Evolutionary conservation across 2,797 vertebrate genomes (phyloP).

Genomic region (Scleropages formosus): DNA sequence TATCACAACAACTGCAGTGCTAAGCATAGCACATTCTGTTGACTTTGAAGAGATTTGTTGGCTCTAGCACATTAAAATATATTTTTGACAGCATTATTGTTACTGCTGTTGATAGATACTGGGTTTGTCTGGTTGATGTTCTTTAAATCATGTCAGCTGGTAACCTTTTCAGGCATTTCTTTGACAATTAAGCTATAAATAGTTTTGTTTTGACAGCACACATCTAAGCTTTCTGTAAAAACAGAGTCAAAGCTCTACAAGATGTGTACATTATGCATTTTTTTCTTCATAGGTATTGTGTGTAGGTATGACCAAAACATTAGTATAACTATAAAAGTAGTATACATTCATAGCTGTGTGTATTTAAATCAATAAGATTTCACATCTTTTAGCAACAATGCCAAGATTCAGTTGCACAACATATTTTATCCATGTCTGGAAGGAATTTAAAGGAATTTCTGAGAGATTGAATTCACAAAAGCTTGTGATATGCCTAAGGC

Average conservation of each 20-base stretch:
- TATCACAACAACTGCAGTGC: slow-evolving; percentile 51
- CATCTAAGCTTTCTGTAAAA: slow-evolving; percentile 41
- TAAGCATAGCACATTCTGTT: slow-evolving; percentile 45
- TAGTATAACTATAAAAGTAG: too few species aligned
- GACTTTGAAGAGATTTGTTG: slow-evolving; percentile 54
- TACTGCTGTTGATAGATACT: slow-evolving; percentile 26
- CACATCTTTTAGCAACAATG: not conserved
- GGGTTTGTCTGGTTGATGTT: slow-evolving; percentile 35
- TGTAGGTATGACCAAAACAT: slow-evolving; percentile 9
- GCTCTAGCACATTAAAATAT: slow-evolving; percentile 25
- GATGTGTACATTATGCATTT: slow-evolving; percentile 45
- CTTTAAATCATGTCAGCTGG: slow-evolving; percentile 49
- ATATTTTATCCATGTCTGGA: slow-evolving; percentile 1
- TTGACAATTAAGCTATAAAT: slow-evolving; percentile 55
- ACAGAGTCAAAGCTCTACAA: slow-evolving; percentile 51
- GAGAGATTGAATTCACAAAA: slow-evolving; percentile 1
- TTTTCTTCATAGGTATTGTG: slow-evolving; percentile 28
- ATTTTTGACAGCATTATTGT: slow-evolving; percentile 14
- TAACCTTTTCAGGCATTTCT: slow-evolving; percentile 47
- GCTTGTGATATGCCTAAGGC: not conserved
- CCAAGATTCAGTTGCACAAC: not conserved
- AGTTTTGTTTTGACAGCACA: slow-evolving; percentile 59
- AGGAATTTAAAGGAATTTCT: not conserved
- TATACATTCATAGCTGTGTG: too few species aligned
- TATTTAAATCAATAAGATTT: slow-evolving; percentile 1